These are phyloP conservation scores for Malthinus flaveolus DNA, from an alignment of 2,888 invertebrate genomes.

Conservation along the genomic window DNA sequence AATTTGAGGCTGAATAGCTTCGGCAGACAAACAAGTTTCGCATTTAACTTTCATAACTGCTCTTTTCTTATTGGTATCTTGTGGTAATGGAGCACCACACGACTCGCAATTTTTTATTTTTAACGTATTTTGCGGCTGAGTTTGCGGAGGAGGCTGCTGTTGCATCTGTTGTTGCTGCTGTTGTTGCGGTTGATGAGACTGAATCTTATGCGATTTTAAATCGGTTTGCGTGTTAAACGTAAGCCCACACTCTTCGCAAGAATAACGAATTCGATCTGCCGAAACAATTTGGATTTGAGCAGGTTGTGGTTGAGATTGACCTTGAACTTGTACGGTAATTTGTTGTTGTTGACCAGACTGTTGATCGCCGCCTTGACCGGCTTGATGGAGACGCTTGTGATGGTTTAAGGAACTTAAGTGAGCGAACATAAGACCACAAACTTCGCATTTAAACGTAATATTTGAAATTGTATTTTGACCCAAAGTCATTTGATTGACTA, in stretches of 20 bases:
- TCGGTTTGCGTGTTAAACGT: constrained; percentile 52
- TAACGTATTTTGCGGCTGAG: constrained; percentile 46
- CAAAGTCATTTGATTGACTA: constrained; percentile 82
- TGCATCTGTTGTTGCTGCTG: constrained; percentile 45
- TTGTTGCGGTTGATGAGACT: constrained; percentile 54
- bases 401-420: constrained; percentile 82
- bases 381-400: constrained; percentile 80
- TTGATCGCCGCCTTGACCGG: constrained; percentile 58
- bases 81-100: constrained; percentile 52
- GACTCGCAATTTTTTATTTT: constrained; percentile 55
- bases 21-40: constrained; percentile 53
- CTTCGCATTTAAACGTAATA: constrained; percentile 86
- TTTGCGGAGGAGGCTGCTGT: constrained; percentile 44
- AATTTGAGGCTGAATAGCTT: constrained; percentile 57
- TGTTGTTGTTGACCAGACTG: constrained; percentile 45
- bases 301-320: constrained; percentile 50
- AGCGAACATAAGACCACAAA: constrained; percentile 83
- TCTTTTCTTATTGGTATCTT: constrained; percentile 54
- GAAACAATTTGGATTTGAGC: constrained; percentile 65
- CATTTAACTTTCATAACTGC: constrained; percentile 55
- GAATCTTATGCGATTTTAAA: constrained; percentile 55
- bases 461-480: constrained; percentile 77
- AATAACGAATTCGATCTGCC: constrained; percentile 56
- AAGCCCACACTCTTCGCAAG: constrained; percentile 54
- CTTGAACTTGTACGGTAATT: constrained; percentile 40